Base-by-base conservation (phyloP, 2,113 vertebrate species). In the Polypterus bichir region DNA sequence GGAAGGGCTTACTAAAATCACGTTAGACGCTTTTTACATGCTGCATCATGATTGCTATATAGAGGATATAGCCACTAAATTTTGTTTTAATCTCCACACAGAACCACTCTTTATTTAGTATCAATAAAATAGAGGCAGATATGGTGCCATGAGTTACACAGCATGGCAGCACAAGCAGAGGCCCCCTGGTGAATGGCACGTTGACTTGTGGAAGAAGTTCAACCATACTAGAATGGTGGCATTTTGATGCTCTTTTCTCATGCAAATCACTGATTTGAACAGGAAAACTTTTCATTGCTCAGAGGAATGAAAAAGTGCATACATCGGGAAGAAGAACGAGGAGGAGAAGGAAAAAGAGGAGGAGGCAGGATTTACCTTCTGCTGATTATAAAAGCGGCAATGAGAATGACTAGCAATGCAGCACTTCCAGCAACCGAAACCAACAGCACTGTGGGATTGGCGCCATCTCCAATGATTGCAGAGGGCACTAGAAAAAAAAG, bases 381-480 rank as follows among this genome's bases (percentile, higher is more conserved):
- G 74, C 91, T 97, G 88, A 98, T 94, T 81, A 97, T 86, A 77
- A 98, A 97, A 51, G 91, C 91, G 3, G 92, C 91, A 66, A 94
- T 89, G 79, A 98, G 91, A 80, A 97, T 97, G 82, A 97, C 83
- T 77, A 97, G 88, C 2, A 97, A 89, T 65, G 97, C 93, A 75
- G 92, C 89, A 52, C 93, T 94, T 76, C 94, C 91, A 3, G 92
- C 90, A 71, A 96, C 95, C 0, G 92, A 97, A 68, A 97, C 91
- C 77, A 97, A 85, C 3, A 98, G 76, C 61, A 97, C 91, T 0
- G 95, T 96, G 66, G 93, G 92, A 77, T 91, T 97, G 70, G 94
- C 87, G 9, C 93, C 93, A 47, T 96, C 93, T 0, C 94, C 93
- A 8, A 97, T 92, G 71, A 97, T 91, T 57, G 92, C 89, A 67